phyloP scores from a whole-genome alignment of 2,797 vertebrate species.

The Trichosurus vulpecula region DNA sequence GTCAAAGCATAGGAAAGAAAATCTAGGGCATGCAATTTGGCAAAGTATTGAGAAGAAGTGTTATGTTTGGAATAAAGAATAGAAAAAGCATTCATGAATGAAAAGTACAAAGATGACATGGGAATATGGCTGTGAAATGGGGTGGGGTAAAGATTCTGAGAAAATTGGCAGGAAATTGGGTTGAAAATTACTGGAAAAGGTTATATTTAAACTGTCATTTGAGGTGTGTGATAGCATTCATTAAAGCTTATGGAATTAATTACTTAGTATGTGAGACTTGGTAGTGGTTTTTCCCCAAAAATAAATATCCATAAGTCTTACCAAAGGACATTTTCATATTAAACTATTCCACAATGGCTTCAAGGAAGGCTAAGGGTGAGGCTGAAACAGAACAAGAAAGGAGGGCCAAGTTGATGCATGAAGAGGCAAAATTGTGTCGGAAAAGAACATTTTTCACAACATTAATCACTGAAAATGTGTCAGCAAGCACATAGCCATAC shows the following conservation, averaged over 20 bases:
- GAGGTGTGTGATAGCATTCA: neutral
- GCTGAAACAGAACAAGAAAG: neutral
- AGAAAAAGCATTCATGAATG: neutral
- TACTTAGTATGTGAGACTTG: conserved; percentile 13
- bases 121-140: neutral
- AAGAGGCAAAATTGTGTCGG: neutral
- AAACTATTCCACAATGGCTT: conserved; percentile 17
- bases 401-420: neutral
- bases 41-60: neutral
- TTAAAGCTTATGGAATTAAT: conserved; percentile 12
- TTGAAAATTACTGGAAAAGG: conserved; percentile 32
- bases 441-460: conserved; percentile 27
- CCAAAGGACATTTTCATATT: conserved; percentile 20
- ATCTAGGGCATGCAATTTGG: neutral
- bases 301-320: neutral
- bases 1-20: neutral
- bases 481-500: conserved; percentile 12
- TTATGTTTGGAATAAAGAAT: neutral
- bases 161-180: conserved; percentile 13
- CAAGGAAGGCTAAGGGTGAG: neutral
- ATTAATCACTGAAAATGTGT: conserved; percentile 43
- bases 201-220: neutral
- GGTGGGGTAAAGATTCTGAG: neutral
- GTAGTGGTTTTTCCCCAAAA: neutral
- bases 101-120: conserved; percentile 6